Evolutionary conservation across 2,888 invertebrate species (phyloP), one percentile per base, ranked within the genome.

Genomic region (Amblyjoppa fuscipennis): DNA sequence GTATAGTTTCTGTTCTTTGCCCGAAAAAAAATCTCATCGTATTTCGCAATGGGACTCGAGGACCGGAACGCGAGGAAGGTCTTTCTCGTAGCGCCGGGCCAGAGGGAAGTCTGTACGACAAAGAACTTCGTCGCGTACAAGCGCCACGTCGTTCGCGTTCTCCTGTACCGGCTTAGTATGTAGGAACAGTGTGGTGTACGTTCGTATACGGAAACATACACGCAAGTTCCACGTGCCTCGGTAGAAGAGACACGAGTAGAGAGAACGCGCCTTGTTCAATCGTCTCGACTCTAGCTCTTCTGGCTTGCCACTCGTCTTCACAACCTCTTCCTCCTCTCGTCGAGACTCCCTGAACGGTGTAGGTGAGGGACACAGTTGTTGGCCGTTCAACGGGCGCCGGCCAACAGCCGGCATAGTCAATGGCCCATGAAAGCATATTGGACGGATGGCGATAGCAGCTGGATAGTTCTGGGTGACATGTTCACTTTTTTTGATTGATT

Each of bases 61-160:
- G 76, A 59, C 76, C 69, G 41, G 11, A 25, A 41, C 20, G 41
- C 70, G 41, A 68, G 61, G 76, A 64, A 68, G 53, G 6, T 34
- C 56, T 49, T 77, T 74, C 78, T 70, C 53, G 68, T 38, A 49
- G n/a, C 20, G 51, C 49, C 64, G 31, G 49, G 64, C 28, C 75
- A 31, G 7, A 64, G 75, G 25, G 64, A 75, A 61, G 61, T 64
- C 31, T 11, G 28, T 49, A 28, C 53, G 66, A 45, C 79, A 79
- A 82, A 85, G 85, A 68, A 85, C 56, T 59, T 70, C 51, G 34
- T 78, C 59, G 70, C 68, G 68, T 66, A 76, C 71, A 85, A 82
- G 73, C 85, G 66, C 79, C 85, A 80, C 20, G 49, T 79, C 69
- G 70, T 79, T 64, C 51, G 75, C 78, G 71, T 73, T 76, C 76